Evolutionary conservation across 2,888 invertebrate species (phyloP).

Genomic region (Zonitis immaculata): DNA sequence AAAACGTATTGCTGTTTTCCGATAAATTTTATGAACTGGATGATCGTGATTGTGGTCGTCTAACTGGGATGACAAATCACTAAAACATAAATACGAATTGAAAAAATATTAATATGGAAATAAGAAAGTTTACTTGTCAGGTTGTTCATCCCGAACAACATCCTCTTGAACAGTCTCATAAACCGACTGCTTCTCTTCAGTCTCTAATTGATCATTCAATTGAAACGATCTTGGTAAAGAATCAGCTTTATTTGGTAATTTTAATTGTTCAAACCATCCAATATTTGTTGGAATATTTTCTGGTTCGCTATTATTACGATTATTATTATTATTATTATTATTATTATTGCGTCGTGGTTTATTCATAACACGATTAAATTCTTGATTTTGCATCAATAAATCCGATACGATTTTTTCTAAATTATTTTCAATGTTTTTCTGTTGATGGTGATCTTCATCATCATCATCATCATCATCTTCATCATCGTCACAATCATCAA

Average conservation of each 20-base stretch:
- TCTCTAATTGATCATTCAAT: slow-evolving; percentile 53
- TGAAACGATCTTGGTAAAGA: slow-evolving; percentile 76
- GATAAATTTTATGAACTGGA: slow-evolving; percentile 77
- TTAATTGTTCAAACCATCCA: neutral
- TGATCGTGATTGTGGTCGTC: slow-evolving; percentile 60
- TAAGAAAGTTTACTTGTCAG: slow-evolving; percentile 42
- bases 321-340: slow-evolving; percentile 39
- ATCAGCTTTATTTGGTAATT: slow-evolving; percentile 67
- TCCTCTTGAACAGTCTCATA: slow-evolving; percentile 35
- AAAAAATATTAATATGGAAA: too few species aligned
- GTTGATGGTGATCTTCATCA: slow-evolving; percentile 41
- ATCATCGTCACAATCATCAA: slow-evolving; percentile 26
- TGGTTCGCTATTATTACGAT: slow-evolving; percentile 36
- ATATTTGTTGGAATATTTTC: slow-evolving; percentile 62
- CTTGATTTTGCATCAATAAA: slow-evolving; percentile 74
- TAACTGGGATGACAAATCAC: slow-evolving; percentile 48
- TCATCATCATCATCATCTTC: slow-evolving; percentile 45
- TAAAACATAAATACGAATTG: too few species aligned
- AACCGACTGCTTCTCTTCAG: slow-evolving; percentile 42
- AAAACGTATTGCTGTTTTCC: slow-evolving; percentile 58
- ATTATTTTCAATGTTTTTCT: slow-evolving; percentile 53
- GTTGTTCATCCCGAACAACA: slow-evolving; percentile 34
- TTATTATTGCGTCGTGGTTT: slow-evolving; percentile 60
- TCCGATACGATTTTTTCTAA: slow-evolving; percentile 77
- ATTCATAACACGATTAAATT: slow-evolving; percentile 69